Evolutionary conservation across 2,888 invertebrate species (phyloP).

Genomic region (Nymphalis urticae): DNA sequence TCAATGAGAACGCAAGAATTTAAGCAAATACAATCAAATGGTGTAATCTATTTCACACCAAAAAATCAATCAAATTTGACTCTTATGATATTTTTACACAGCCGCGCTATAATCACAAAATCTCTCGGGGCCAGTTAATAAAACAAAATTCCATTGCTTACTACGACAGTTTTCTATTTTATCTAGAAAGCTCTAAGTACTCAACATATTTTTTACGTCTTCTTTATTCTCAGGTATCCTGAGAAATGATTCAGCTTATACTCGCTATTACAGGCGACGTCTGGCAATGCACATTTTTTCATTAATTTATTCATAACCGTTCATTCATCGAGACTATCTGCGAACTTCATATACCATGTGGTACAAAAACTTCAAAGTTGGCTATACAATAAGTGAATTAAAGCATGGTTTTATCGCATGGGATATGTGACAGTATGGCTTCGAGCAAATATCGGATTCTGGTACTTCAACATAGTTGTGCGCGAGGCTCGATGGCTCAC

Average conservation of each 20-base stretch:
- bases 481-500: slow-evolving; percentile 53
- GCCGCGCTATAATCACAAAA: not conserved
- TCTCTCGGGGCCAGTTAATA: not conserved
- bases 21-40: slow-evolving; percentile 46
- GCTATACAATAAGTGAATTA: slow-evolving; percentile 41
- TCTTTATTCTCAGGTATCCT: slow-evolving; percentile 34
- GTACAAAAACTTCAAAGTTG: slow-evolving; percentile 41
- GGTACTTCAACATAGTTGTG: slow-evolving; percentile 63
- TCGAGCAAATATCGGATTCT: slow-evolving; percentile 43
- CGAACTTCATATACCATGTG: slow-evolving; percentile 36
- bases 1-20: slow-evolving; percentile 47
- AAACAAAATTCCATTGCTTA: not conserved
- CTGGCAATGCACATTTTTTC: slow-evolving; percentile 38
- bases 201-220: slow-evolving; percentile 15
- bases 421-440: slow-evolving; percentile 44
- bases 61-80: slow-evolving; percentile 22
- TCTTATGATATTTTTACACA: not conserved
- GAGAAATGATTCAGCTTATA: slow-evolving; percentile 34
- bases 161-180: not conserved
- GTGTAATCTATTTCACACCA: slow-evolving; percentile 38
- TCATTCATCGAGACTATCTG: slow-evolving; percentile 41
- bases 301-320: slow-evolving; percentile 44
- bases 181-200: slow-evolving; percentile 2
- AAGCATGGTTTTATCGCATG: slow-evolving; percentile 52
- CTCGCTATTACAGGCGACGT: slow-evolving; percentile 34